phyloP scores from a whole-genome alignment of 1,140 invertebrate genomes.

The Ptiloglossa arizonensis region DNA sequence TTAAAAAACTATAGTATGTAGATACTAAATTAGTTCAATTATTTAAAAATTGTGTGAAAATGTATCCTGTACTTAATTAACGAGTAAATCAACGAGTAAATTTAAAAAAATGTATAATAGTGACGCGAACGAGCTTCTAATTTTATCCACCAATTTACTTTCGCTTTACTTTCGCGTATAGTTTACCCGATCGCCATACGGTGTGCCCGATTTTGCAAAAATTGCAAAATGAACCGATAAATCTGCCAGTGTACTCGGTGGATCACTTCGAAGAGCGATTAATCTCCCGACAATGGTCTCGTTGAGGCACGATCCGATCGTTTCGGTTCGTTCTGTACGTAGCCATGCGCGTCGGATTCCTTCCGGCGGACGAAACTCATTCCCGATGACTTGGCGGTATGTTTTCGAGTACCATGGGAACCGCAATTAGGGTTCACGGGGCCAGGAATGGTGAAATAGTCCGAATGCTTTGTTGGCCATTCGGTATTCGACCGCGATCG shows the following conservation, averaged over 20 bases:
- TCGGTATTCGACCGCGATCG: constrained; percentile 30
- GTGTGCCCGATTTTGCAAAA: not conserved
- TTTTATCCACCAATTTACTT: too few species aligned
- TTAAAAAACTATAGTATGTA: too few species aligned
- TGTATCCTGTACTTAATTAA: too few species aligned
- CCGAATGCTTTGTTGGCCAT: constrained; percentile 21
- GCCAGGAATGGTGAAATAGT: constrained; percentile 47
- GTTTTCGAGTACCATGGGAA: constrained; percentile 46
- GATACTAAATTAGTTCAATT: too few species aligned
- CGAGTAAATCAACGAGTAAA: too few species aligned
- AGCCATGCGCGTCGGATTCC: constrained; percentile 44
- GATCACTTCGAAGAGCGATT: constrained; percentile 1
- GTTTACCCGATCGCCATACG: too few species aligned
- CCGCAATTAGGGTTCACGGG: constrained; percentile 44
- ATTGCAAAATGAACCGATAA: constrained; percentile 12
- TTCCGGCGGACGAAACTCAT: constrained; percentile 41
- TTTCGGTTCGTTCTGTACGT: constrained; percentile 27
- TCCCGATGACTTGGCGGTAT: constrained; percentile 52
- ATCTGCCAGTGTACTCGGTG: not conserved
- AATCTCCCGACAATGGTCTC: constrained; percentile 38
- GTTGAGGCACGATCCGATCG: constrained; percentile 38
- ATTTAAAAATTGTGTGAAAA: too few species aligned
- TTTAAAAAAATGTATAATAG: too few species aligned
- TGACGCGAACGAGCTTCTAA: too few species aligned
- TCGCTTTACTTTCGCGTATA: too few species aligned